A percentile compares a stretch with the other conserved stretches of the same genome.
These are phyloP conservation scores for Heliconius erato DNA, from an alignment of 2,888 invertebrate species.

Conservation along the genomic window DNA sequence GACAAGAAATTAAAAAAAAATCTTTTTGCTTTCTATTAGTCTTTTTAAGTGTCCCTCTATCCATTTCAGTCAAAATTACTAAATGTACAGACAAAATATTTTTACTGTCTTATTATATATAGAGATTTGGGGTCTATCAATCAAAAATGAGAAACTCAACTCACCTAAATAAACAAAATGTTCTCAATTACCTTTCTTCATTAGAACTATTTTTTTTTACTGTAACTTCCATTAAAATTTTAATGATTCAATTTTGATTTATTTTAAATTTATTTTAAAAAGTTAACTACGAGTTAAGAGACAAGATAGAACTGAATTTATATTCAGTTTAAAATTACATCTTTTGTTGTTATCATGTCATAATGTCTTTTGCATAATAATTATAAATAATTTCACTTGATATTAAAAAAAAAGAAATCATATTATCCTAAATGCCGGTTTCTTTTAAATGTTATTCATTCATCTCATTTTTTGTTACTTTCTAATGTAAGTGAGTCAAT, in stretches of 20 bases:
- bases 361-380: constrained; percentile 11
- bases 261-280: neutral
- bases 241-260: no score
- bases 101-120: no score
- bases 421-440: constrained; percentile 40
- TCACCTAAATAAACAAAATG: neutral
- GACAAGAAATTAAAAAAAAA: no score
- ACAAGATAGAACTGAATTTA: neutral
- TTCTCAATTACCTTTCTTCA: neutral
- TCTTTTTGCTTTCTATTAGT: no score
- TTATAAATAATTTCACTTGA: constrained; percentile 12
- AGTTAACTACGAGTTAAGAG: neutral
- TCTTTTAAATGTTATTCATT: constrained; percentile 41
- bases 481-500: constrained; percentile 45
- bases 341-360: neutral
- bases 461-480: constrained; percentile 42
- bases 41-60: no score
- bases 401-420: constrained; percentile 32
- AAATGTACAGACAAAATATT: no score
- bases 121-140: neutral
- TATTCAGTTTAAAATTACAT: constrained; percentile 3
- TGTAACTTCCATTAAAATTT: neutral
- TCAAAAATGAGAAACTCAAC: neutral
- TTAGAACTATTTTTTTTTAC: neutral
- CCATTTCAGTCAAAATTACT: no score